A percentile compares a stretch with the other conserved stretches of the same genome.
These are phyloP conservation scores for Cecropterus lyciades DNA, from an alignment of 1,140 invertebrate species.

Conservation along the genomic window DNA sequence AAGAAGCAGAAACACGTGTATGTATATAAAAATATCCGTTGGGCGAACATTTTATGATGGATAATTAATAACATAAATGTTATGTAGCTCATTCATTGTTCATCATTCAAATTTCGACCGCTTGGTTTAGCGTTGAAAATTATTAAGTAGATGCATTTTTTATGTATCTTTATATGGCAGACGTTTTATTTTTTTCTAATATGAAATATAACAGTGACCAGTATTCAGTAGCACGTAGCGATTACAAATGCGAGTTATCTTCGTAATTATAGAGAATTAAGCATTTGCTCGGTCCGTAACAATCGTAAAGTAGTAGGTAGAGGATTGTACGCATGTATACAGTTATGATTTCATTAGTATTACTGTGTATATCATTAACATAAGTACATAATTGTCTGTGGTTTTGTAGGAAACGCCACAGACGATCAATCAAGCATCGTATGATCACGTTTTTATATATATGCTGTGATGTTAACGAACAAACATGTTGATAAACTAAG, in stretches of 20 bases:
- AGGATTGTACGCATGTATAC: slow-evolving; percentile 26
- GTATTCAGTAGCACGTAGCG: slow-evolving; percentile 32
- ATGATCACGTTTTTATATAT: slow-evolving; percentile 9
- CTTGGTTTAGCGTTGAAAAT: too few species aligned
- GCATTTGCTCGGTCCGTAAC: slow-evolving; percentile 29
- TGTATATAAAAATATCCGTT: too few species aligned
- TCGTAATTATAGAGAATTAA: slow-evolving; percentile 33
- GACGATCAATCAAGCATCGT: slow-evolving; percentile 14
- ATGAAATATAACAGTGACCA: slow-evolving; percentile 10
- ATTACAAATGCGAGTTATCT: slow-evolving; percentile 37
- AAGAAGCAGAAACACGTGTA: too few species aligned
- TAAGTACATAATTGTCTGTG: slow-evolving; percentile 18
- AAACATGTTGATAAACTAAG: too few species aligned
- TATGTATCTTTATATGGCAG: too few species aligned
- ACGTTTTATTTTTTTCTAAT: neutral
- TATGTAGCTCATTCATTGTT: too few species aligned
- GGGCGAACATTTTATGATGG: too few species aligned
- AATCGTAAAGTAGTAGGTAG: slow-evolving; percentile 28
- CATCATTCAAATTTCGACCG: too few species aligned
- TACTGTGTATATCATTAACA: slow-evolving; percentile 25
- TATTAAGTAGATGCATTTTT: too few species aligned
- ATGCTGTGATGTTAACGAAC: neutral
- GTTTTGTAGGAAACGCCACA: slow-evolving; percentile 16
- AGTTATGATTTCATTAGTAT: slow-evolving; percentile 33
- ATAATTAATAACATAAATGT: too few species aligned